Evolutionary conservation across 1,140 invertebrate species (phyloP).

Genomic region (Drosophila nikananu): DNA sequence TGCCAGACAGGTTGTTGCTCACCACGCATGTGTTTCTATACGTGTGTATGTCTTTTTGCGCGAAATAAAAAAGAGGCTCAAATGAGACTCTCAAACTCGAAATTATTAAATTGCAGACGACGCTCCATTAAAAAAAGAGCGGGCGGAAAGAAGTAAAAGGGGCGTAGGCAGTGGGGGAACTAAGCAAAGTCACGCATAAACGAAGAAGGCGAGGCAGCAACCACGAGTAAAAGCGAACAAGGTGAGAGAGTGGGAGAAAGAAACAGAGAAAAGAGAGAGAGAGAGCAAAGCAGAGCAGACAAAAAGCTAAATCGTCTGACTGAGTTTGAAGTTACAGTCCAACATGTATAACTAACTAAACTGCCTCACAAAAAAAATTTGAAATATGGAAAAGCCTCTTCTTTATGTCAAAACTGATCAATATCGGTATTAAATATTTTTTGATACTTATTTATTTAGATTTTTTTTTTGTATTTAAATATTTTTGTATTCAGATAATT

Average conservation of each 20-base stretch:
- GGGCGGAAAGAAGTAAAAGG: background rate
- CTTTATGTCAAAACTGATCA: no score
- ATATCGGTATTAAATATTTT: no score
- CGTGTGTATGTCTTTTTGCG: slow-evolving; percentile 19
- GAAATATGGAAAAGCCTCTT: no score
- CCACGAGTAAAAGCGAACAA: slow-evolving; percentile 15
- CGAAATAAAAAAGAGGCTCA: slow-evolving; percentile 29
- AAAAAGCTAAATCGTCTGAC: slow-evolving; percentile 72
- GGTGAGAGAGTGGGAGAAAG: slow-evolving; percentile 7
- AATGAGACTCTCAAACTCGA: slow-evolving; percentile 43
- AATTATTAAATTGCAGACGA: slow-evolving; percentile 79
- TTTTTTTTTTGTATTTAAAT: no score
- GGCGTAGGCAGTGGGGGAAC: slow-evolving; percentile 12
- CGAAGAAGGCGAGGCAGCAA: slow-evolving; percentile 37
- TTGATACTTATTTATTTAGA: no score
- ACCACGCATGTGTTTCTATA: background rate
- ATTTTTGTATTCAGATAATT: no score
- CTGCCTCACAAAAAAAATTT: background rate
- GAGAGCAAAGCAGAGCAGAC: slow-evolving; percentile 43
- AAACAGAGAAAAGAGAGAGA: background rate
- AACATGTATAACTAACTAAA: background rate
- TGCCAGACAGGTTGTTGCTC: slow-evolving; percentile 51
- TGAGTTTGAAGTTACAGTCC: slow-evolving; percentile 30
- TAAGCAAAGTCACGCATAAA: slow-evolving; percentile 62
- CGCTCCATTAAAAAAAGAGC: slow-evolving; percentile 20